Conservation (phyloP, 1,140 invertebrate genomes). For the Marisa cornuarietis region DNA sequence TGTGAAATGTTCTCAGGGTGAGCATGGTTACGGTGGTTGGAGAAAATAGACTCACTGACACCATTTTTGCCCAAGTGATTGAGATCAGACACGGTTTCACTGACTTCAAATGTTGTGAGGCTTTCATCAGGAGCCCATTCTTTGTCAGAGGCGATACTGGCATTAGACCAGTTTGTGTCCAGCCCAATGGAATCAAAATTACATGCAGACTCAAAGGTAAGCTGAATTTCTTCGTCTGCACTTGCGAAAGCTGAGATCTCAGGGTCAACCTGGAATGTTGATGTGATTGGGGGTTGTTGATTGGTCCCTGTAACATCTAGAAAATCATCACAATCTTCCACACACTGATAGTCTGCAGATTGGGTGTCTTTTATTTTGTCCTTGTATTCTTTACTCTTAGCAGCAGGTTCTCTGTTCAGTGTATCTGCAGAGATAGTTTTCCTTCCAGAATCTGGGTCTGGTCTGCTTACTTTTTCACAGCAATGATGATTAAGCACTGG, state of each 20-base stretch:
- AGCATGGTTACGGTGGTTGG: too few species aligned
- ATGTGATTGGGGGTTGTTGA: not conserved
- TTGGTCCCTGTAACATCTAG: constrained; percentile 13
- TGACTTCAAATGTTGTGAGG: constrained; percentile 17
- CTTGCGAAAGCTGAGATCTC: not conserved
- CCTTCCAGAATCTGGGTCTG: too few species aligned
- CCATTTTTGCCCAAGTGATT: not conserved
- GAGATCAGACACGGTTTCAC: not conserved
- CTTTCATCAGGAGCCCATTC: constrained; percentile 13
- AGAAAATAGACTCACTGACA: not conserved
- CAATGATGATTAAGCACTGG: too few species aligned
- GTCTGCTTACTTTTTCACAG: too few species aligned
- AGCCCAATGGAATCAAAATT: not conserved
- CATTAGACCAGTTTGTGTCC: constrained; percentile 11
- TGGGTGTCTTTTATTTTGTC: too few species aligned
- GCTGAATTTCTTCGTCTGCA: not conserved
- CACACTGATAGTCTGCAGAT: not conserved
- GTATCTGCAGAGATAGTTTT: too few species aligned
- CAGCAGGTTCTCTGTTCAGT: too few species aligned
- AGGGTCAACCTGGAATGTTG: constrained; percentile 3
- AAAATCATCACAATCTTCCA: constrained; percentile 13
- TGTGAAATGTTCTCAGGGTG: too few species aligned
- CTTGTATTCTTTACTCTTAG: too few species aligned
- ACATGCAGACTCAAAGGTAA: constrained; percentile 7
- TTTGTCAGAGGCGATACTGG: not conserved